Percentiles rank a stretch among this genome's conserved stretches.
These are phyloP conservation scores for Coenonympha arcania DNA, from an alignment of 2,888 invertebrate species.

Conservation along the genomic window DNA sequence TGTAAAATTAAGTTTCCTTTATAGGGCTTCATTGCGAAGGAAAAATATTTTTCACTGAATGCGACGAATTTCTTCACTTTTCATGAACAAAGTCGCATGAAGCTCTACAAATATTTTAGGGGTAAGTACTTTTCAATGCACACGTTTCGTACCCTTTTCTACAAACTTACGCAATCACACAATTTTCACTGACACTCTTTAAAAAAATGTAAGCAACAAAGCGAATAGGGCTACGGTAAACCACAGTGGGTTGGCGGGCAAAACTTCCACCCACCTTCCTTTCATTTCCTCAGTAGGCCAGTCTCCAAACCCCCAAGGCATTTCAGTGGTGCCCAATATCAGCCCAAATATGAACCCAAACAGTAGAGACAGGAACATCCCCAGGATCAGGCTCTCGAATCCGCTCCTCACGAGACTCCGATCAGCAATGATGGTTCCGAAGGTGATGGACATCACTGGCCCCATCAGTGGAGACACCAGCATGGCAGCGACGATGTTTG, in stretches of 20 bases:
- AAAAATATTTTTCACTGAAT: neutral
- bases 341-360: constrained; percentile 88
- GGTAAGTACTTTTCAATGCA: no score
- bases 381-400: constrained; percentile 78
- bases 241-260: no score
- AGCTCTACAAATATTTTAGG: no score
- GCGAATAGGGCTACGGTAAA: no score
- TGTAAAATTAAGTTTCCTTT: neutral
- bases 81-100: no score
- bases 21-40: neutral
- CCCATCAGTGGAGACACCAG: constrained; percentile 85
- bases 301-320: constrained; percentile 83
- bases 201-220: no score
- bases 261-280: constrained; percentile 77
- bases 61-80: neutral
- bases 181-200: neutral
- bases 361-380: constrained; percentile 81
- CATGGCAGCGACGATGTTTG: constrained; percentile 86
- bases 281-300: constrained; percentile 89
- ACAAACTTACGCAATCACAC: no score
- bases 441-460: constrained; percentile 90
- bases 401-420: constrained; percentile 79
- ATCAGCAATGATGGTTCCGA: constrained; percentile 86
- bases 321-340: constrained; percentile 80
- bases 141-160: no score